Evolutionary conservation across 1,140 invertebrate genomes (phyloP).

Genomic region (Halesus radiatus): DNA sequence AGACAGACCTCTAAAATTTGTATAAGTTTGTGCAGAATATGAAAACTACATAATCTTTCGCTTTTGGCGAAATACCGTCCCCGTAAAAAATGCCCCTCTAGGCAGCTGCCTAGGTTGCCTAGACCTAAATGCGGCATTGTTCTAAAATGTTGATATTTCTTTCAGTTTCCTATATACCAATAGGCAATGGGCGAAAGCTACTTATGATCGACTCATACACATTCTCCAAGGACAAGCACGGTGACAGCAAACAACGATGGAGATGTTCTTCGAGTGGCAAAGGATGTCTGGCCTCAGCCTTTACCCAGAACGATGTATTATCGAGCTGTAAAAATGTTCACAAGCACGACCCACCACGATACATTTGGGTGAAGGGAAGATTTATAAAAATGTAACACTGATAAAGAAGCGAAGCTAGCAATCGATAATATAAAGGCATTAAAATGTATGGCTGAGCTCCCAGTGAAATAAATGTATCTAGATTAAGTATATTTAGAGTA

Average conservation of each 20-base stretch:
- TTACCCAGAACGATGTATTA: background rate
- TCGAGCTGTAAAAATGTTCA: background rate
- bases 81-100: too few species aligned
- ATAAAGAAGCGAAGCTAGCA: too few species aligned
- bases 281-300: slow-evolving; percentile 7
- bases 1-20: too few species aligned
- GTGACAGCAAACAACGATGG: background rate
- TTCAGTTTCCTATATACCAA: slow-evolving; percentile 1
- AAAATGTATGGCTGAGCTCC: too few species aligned
- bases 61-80: too few species aligned
- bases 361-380: background rate
- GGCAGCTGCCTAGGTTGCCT: too few species aligned
- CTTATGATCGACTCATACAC: slow-evolving; percentile 34
- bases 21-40: too few species aligned
- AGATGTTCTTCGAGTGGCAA: slow-evolving; percentile 28
- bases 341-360: slow-evolving; percentile 3
- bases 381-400: slow-evolving; percentile 6
- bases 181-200: background rate
- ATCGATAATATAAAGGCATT: too few species aligned
- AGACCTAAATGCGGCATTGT: too few species aligned
- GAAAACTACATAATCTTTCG: too few species aligned
- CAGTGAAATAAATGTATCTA: too few species aligned
- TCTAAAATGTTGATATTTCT: background rate
- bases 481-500: too few species aligned
- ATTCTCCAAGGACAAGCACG: background rate